These are phyloP conservation scores for Notospermus geniculatus DNA, from an alignment of 1,140 invertebrate species.

Conservation along the genomic window DNA sequence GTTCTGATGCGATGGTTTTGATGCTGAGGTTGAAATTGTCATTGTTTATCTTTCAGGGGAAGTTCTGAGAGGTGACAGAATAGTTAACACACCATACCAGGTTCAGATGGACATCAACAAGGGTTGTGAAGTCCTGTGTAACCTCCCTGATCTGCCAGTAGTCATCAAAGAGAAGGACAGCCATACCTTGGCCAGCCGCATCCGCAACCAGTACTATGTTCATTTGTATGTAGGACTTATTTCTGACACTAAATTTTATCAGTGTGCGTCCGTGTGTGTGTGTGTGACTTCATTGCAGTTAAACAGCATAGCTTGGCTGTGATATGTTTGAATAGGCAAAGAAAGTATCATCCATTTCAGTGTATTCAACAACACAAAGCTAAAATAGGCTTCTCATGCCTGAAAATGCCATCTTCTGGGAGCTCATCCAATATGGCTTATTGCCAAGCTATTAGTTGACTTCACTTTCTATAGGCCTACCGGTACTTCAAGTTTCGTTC, in stretches of 20 bases:
- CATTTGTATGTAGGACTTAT: slow-evolving; percentile 76
- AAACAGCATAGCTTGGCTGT: no score
- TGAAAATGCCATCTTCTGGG: not conserved
- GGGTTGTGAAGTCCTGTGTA: slow-evolving; percentile 77
- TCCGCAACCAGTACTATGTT: slow-evolving; percentile 92
- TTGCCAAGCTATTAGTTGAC: not conserved
- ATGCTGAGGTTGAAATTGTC: no score
- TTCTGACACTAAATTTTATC: not conserved
- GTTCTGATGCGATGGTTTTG: no score
- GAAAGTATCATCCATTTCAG: no score
- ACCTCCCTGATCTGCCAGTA: slow-evolving; percentile 59
- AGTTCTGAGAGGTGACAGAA: slow-evolving; percentile 83
- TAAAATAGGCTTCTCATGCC: no score
- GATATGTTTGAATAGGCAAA: no score
- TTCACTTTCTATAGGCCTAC: not conserved
- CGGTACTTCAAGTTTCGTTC: not conserved
- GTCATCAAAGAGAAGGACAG: slow-evolving; percentile 75
- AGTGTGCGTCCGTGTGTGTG: not conserved
- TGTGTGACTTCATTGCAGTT: not conserved
- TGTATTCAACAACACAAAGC: no score
- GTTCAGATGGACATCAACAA: slow-evolving; percentile 78
- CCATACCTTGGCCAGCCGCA: slow-evolving; percentile 76
- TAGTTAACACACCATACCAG: slow-evolving; percentile 91
- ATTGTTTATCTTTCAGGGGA: slow-evolving; percentile 59
- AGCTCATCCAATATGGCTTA: not conserved